Evolutionary conservation across 2,797 vertebrate species (phyloP).

Genomic region (Prunella strophiata): DNA sequence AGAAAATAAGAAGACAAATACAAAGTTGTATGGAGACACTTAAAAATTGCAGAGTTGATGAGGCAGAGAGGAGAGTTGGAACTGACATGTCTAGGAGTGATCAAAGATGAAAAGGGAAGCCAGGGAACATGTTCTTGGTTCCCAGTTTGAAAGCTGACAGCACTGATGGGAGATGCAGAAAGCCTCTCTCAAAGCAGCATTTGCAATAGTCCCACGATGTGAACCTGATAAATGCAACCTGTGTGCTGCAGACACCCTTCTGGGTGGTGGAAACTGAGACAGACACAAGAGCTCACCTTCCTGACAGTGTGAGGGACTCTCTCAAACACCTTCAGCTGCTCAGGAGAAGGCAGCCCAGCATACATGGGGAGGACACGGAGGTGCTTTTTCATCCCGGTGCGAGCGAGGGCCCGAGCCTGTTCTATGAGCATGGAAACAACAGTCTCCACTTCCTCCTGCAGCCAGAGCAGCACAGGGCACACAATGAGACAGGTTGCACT

Average conservation of each 20-base stretch:
- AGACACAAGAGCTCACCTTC: slow-evolving; percentile 81
- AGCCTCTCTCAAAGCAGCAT: neutral
- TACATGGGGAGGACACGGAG: slow-evolving; percentile 96
- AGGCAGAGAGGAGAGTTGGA: neutral
- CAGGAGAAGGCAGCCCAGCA: slow-evolving; percentile 90
- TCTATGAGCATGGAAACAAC: slow-evolving; percentile 93
- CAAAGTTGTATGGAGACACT: neutral
- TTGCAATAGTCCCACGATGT: neutral
- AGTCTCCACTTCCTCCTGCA: slow-evolving; percentile 95
- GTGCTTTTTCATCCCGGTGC: slow-evolving; percentile 93
- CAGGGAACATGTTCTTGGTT: neutral
- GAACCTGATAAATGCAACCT: neutral
- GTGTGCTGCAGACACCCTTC: neutral
- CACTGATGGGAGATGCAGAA: neutral
- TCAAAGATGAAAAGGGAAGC: neutral
- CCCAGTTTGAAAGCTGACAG: neutral
- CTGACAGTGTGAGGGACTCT: slow-evolving; percentile 87
- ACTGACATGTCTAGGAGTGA: neutral
- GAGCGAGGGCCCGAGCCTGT: slow-evolving; percentile 89
- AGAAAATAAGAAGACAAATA: neutral
- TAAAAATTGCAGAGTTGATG: neutral
- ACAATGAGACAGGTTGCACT: neutral
- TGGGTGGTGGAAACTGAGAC: neutral
- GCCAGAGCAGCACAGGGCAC: neutral
- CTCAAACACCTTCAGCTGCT: slow-evolving; percentile 97